phyloP scores from a whole-genome alignment of 2,113 vertebrate species.

The Promerops cafer region DNA sequence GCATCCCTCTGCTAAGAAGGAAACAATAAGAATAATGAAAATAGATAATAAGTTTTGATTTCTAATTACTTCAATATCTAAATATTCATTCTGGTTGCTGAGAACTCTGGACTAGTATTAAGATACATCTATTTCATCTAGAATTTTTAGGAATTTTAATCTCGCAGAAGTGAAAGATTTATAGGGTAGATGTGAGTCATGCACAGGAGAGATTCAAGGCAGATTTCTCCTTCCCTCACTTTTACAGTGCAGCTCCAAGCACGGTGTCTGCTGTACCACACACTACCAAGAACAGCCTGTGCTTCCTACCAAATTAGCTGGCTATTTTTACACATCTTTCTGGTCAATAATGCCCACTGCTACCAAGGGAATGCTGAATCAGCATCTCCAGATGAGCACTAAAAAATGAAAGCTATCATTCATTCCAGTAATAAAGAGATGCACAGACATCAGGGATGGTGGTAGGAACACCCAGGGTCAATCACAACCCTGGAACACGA shows the following conservation, averaged over 20 bases:
- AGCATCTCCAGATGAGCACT: neutral
- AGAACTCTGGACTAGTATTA: neutral
- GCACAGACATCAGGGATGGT: neutral
- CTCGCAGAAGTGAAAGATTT: neutral
- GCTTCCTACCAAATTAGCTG: neutral
- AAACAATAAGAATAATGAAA: neutral
- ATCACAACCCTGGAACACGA: neutral
- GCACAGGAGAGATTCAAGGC: neutral
- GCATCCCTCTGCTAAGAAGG: neutral
- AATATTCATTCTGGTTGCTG: neutral
- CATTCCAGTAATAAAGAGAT: neutral
- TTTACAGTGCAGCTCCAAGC: neutral
- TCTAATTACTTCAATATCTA: neutral
- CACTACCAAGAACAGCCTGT: neutral
- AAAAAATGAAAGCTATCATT: neutral
- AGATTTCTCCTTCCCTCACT: neutral
- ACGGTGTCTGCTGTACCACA: neutral
- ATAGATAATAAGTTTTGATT: neutral
- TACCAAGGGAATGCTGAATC: neutral
- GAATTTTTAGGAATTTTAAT: neutral
- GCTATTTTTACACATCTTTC: neutral
- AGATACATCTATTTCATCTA: neutral
- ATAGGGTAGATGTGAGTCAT: neutral
- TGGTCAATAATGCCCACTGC: neutral
- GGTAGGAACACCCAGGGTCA: neutral